These are phyloP conservation scores for Catostylus mosaicus DNA, from an alignment of 30 jellyfish, hydroid and myxozoan genomes.

Conservation along the genomic window DNA sequence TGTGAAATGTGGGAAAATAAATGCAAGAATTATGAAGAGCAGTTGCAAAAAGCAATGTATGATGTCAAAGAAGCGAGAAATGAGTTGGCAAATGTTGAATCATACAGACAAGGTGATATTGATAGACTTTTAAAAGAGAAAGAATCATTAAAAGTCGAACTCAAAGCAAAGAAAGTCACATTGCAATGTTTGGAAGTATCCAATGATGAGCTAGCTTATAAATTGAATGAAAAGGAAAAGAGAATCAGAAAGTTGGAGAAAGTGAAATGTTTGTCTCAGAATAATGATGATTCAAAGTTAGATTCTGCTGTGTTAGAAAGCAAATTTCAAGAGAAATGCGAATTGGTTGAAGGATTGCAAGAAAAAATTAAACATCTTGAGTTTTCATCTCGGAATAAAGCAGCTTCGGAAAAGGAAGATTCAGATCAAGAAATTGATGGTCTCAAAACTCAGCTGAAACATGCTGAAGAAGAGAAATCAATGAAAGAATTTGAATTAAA, in stretches of 20 bases:
- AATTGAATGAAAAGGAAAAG: neutral
- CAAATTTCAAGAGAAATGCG: neutral
- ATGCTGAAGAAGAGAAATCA: neutral
- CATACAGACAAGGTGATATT: constrained; percentile 9
- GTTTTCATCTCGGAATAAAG: neutral
- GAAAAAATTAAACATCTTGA: neutral
- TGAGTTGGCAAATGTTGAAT: neutral
- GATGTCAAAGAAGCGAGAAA: neutral
- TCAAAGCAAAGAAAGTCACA: neutral
- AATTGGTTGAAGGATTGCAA: neutral
- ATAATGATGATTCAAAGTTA: neutral
- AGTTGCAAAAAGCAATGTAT: neutral
- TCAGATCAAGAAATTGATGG: neutral
- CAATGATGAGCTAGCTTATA: neutral
- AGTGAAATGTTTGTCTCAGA: neutral
- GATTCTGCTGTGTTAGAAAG: neutral
- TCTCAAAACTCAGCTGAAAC: too few relatives aligned
- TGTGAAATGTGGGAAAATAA: neutral
- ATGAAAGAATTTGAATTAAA: neutral
- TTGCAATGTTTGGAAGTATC: neutral
- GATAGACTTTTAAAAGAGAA: neutral
- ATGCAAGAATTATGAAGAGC: neutral
- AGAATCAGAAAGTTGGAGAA: neutral
- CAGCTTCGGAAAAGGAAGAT: too few relatives aligned
- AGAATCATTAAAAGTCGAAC: neutral